Evolutionary conservation across 2,113 vertebrate genomes (phyloP).

Genomic region (Dasyornis broadbenti): DNA sequence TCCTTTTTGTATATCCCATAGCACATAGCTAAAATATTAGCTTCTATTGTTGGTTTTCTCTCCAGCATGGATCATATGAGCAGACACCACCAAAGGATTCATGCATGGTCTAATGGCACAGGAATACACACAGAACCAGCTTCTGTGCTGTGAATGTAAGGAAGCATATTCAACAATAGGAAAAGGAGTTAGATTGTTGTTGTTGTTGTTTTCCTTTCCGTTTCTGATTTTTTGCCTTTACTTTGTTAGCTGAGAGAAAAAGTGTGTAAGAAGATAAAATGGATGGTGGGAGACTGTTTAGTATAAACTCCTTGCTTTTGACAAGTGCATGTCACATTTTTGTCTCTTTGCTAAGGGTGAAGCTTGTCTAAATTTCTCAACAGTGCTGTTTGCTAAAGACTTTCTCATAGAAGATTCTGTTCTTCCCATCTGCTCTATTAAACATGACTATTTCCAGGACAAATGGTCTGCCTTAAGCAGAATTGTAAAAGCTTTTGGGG

Average conservation of each 20-base stretch:
- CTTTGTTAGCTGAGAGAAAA: not conserved
- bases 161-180: not conserved
- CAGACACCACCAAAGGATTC: not conserved
- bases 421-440: not conserved
- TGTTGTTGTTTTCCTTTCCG: rapidly evolving
- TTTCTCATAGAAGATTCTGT: not conserved
- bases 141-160: not conserved
- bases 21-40: not conserved
- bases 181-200: not conserved
- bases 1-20: not conserved
- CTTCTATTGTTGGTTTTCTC: not conserved
- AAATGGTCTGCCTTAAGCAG: not conserved
- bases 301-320: not conserved
- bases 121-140: not conserved
- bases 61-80: not conserved
- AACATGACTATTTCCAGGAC: not conserved
- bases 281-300: not conserved
- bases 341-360: not conserved
- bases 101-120: not conserved
- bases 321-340: not conserved
- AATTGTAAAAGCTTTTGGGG: not conserved
- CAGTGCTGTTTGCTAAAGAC: not conserved
- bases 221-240: not conserved
- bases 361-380: not conserved
- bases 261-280: not conserved